These are phyloP conservation scores for Musca domestica DNA, from an alignment of 1,140 invertebrate genomes.

Conservation along the genomic window DNA sequence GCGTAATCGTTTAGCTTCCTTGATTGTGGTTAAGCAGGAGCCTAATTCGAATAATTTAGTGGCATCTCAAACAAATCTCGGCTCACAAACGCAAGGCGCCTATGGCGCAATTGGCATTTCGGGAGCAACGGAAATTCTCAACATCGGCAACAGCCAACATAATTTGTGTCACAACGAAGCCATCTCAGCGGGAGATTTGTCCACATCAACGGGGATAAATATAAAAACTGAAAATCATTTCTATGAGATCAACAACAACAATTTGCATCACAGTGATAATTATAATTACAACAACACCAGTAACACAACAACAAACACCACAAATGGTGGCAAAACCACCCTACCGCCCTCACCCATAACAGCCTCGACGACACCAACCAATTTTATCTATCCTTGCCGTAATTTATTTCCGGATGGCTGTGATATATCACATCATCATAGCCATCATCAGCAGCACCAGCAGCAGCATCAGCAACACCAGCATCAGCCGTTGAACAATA, in stretches of 20 bases:
- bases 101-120: no score
- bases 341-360: conserved; percentile 8
- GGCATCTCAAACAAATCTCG: no score
- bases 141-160: no score
- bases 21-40: conserved; percentile 54
- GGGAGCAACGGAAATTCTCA: no score
- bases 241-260: conserved; percentile 18
- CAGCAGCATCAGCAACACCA: neutral
- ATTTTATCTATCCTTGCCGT: conserved; percentile 45
- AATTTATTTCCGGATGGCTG: conserved; percentile 50
- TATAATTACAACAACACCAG: conserved; percentile 22
- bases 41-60: neutral
- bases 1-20: conserved; percentile 52
- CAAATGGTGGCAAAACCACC: conserved; percentile 22
- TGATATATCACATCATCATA: conserved; percentile 42
- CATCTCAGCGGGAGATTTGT: no score
- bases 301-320: conserved; percentile 24
- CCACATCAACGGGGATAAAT: conserved; percentile 23
- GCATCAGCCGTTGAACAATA: neutral
- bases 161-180: no score
- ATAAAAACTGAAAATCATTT: conserved; percentile 24
- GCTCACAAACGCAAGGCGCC: no score
- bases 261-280: conserved; percentile 14
- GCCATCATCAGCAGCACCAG: conserved; percentile 1
- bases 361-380: conserved; percentile 9